Percentiles rank a stretch among this genome's conserved stretches.
These are phyloP conservation scores for Ochlodes sylvanus DNA, from an alignment of 2,888 invertebrate species.

Conservation along the genomic window DNA sequence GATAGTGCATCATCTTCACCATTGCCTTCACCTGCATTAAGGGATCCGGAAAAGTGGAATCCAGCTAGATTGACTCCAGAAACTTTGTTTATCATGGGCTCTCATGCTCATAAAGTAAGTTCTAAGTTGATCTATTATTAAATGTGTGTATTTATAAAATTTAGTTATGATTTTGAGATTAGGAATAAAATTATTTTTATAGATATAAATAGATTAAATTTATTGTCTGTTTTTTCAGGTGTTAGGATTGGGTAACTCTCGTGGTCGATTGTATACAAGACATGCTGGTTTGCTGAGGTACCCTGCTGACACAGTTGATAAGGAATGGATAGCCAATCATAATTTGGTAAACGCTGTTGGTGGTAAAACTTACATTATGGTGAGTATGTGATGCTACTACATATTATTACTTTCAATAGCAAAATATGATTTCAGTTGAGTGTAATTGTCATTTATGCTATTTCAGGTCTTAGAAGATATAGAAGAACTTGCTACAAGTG, in stretches of 20 bases:
- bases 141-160: too few species aligned
- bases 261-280: slow-evolving; percentile 90
- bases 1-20: slow-evolving; percentile 71
- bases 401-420: background rate
- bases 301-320: slow-evolving; percentile 92
- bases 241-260: slow-evolving; percentile 89
- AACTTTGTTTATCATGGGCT: slow-evolving; percentile 92
- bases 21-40: slow-evolving; percentile 75
- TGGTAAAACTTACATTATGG: slow-evolving; percentile 91
- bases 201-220: too few species aligned
- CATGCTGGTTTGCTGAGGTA: slow-evolving; percentile 91
- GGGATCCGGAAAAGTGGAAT: slow-evolving; percentile 89
- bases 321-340: slow-evolving; percentile 91
- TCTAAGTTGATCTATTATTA: too few species aligned
- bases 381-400: slow-evolving; percentile 45
- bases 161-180: too few species aligned
- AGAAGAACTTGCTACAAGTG: slow-evolving; percentile 89
- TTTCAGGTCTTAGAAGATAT: slow-evolving; percentile 89
- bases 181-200: too few species aligned
- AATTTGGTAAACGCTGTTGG: slow-evolving; percentile 91
- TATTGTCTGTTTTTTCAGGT: slow-evolving; percentile 65
- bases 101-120: slow-evolving; percentile 87
- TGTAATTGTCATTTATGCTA: slow-evolving; percentile 4
- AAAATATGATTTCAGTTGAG: background rate
- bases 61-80: slow-evolving; percentile 88